Base-by-base conservation (phyloP, 2,888 invertebrate species). In the Thymelicus sylvestris region DNA sequence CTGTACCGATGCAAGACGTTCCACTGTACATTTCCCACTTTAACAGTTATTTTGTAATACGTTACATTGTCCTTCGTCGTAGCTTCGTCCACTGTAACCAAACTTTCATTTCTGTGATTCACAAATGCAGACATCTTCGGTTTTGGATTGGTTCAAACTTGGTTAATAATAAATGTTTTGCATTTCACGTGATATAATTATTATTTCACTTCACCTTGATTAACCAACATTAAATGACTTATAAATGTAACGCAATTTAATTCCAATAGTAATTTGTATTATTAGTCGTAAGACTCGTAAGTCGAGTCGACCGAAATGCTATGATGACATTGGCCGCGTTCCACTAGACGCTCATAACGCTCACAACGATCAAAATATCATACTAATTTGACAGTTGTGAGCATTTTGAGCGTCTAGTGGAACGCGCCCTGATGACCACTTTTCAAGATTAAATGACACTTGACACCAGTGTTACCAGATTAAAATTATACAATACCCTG, bases 1-100 rank as follows among this genome's bases (percentile, higher is more conserved):
- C 96, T 97, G 92, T 98, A 99, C 77, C 99, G 95, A 88, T 97
- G 97, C 79, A 95, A 95, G 8, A 98, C 96, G 76, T 95, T 95
- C 99, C 99, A 99, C 73, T 95, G 94, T 72, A 97, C 94, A 73
- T 95, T 91, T n/a, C 95, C 96, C 31, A 97, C 95, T 81, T 93
- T 95, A 80, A 97, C 94, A 81, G 94, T 92, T 75, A 97, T 96
- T 81, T 95, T 95, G 84, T 97, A 97, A 86, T 95, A 96, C 0
- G 96, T 96, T 72, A 97, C 94, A 79, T 95, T 95, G 68, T 96
- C 95, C 74, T 95, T 94, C 77, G 95, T 95, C 74, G 95, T 94
- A 47, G 95, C 94, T 71, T 95, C 95, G 44, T 96, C 96, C 76
- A 97, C 96, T 79, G 93, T 94, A 69, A 97, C 95, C 65, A 89